Base-by-base conservation (phyloP, 2,888 invertebrate genomes). In the Nomada hirtipes region DNA sequence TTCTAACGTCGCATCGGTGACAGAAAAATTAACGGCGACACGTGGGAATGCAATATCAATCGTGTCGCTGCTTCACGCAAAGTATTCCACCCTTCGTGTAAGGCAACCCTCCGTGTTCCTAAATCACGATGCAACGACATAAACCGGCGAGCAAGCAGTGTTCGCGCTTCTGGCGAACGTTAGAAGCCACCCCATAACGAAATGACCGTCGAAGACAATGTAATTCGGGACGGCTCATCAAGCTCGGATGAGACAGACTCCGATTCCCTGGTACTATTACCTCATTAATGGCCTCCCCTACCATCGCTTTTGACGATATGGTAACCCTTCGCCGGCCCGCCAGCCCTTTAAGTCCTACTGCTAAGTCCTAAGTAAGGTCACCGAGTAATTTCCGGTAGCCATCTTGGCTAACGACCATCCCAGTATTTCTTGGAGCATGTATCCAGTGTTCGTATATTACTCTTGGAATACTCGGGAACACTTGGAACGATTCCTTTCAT, bases 141-240 rank as follows among this genome's bases (percentile, higher is more conserved):
- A 67, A 67, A 71, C 64, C 60, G 59, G 29, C 47, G 69, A 44
- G 52, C 13, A 52, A 81, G 50, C 69, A 60, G 42, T 81, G 76
- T 82, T 81, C 75, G n/a, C 82, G 75, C 75, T 55, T 80, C 55
- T 60, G 50, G 69, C 52, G 64, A 70, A 70, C 67, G 67, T 72
- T 68, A 59, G 69, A 64, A 68, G 50, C 68, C 76, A 69, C 55
- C 87, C 84, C 75, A 82, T 84, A 83, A 88, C 78, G 85, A 83
- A 78, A 83, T 85, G 85, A 79, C 68, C 78, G 79, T 97, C 85
- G 97, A 97, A 95, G 97, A 97, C 90, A 90, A 91, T 91, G 91
- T 92, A 91, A 92, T 93, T 91, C 91, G 89, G 89, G 89, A 92
- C 86, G 93, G 92, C 91, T 93, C 93, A 93, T 93, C 92, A 91